Evolutionary conservation across 2,113 vertebrate species (phyloP), one percentile per base, ranked within the genome.

Genomic region (Myiagra hebetior): DNA sequence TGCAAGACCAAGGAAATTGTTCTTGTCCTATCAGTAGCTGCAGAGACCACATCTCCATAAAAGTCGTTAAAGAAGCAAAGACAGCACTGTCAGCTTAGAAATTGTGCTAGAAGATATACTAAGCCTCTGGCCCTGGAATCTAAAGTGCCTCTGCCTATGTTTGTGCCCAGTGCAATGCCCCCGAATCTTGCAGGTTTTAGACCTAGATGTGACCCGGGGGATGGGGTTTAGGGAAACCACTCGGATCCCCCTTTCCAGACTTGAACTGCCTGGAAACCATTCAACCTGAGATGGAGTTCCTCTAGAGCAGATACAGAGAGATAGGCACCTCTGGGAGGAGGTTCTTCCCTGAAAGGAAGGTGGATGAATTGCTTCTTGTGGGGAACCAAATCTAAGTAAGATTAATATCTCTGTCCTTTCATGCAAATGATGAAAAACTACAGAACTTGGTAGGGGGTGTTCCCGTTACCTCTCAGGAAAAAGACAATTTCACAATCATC

Each of bases 21-120:
- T 89, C 87, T 53, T 91, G 75, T 85, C 49, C 87, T 93, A 87
- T 94, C 95, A 60, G 87, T 93, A 83, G 67, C 72, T 89, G 87
- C 96, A 97, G 92, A 91, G 67, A 64, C 69, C 62, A 76, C 69
- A 89, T 95, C 92, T 82, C 62, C 70, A 73, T 79, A 64, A 72
- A 87, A 90, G 78, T 81, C 1, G 0, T 76, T 94, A 85, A 93
- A 73, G 49, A 65, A 85, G 82, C 70, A 90, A 68, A 93, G 74
- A 53, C 57, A 79, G 62, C 39, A 30, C 78, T 87, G 94, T 76
- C 92, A 85, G 78, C 57, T 94, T 85, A 69, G 82, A 73, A 85
- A 72, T 39, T 68, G 39, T 4, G 0, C 68, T 70, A 10, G 56
- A 82, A 93, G 33, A 20, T 79, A 49, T 60, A 41, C 53, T 75